Evolutionary conservation across 2,888 invertebrate species (phyloP), one percentile per base, ranked within the genome.

Genomic region (Neoscelio sp.): DNA sequence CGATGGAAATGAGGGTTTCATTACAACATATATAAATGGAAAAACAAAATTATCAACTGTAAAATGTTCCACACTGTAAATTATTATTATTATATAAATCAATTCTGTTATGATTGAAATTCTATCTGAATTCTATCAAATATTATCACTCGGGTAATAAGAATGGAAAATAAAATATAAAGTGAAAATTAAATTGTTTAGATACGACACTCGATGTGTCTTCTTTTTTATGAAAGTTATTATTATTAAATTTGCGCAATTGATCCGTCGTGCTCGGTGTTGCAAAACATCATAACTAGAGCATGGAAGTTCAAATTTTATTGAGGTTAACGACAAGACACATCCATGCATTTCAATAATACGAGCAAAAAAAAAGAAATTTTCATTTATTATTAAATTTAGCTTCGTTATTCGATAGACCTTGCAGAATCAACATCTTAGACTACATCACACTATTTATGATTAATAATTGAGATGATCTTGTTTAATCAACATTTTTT

Each of bases 241-340:
- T 20, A 50, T 35, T 50, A 64, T 50, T 48, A 18, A 10, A 33
- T 44, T 42, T 30, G 48, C 48, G 28, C 52, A 38, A 33, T 44
- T 30, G 13, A 40, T 58, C 42, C 28, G 35, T 30, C 58, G 28
- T 58, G 46, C 35, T 68, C 46, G 17, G 52, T 17, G 64, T 50
- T 50, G 46, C 58, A 58, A 48, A 50, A 50, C 40, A 48, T 28
- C 50, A 58, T 40, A 70, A 60, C 48, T 70, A 50, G 70, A 70
- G 70, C 58, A 28, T 30, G 56, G 6, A 44, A 67, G 70, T 56
- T 68, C 23, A 46, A 46, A 44, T 52, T 56, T 40, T 56, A 46
- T 58, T 40, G 40, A 50, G 12, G 13, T 35, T 50, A 60, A 70
- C 50, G n/a, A 50, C 26, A 17, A 62, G 23, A 10, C 23, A 28